These are phyloP conservation scores for Podarcis raffonei DNA, from an alignment of 2,113 vertebrate species.

Conservation along the genomic window DNA sequence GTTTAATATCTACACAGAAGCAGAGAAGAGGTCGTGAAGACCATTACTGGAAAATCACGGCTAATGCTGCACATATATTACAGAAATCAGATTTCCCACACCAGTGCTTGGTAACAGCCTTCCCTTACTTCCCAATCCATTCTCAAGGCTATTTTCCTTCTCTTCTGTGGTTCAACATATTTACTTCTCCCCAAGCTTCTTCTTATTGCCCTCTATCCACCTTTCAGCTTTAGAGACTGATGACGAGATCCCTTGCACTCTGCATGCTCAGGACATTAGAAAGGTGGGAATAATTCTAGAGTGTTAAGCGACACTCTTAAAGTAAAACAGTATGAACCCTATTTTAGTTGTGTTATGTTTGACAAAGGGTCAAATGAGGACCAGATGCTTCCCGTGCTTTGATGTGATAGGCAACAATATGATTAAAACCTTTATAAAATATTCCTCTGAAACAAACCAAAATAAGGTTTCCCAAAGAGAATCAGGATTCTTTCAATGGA, in stretches of 20 bases:
- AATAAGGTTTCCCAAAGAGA: background rate
- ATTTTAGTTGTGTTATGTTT: background rate
- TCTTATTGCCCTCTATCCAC: background rate
- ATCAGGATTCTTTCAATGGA: background rate
- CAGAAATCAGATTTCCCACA: background rate
- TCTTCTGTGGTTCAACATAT: background rate
- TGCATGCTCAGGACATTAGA: background rate
- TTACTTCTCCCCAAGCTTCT: background rate
- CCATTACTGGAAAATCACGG: background rate
- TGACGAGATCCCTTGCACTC: background rate
- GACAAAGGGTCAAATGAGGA: background rate
- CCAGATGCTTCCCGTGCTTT: background rate
- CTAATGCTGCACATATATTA: background rate
- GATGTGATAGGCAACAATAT: background rate
- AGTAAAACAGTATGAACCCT: too few relatives aligned
- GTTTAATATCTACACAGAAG: background rate
- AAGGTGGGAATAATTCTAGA: background rate
- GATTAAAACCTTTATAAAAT: accelerated
- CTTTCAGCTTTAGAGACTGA: background rate
- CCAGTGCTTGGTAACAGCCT: background rate
- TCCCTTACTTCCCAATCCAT: background rate
- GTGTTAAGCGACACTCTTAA: too few relatives aligned
- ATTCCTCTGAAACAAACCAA: background rate
- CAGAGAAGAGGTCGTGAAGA: background rate
- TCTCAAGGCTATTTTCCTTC: background rate